Conservation (phyloP, 2,888 invertebrate genomes). For the Plagiodera versicolora region DNA sequence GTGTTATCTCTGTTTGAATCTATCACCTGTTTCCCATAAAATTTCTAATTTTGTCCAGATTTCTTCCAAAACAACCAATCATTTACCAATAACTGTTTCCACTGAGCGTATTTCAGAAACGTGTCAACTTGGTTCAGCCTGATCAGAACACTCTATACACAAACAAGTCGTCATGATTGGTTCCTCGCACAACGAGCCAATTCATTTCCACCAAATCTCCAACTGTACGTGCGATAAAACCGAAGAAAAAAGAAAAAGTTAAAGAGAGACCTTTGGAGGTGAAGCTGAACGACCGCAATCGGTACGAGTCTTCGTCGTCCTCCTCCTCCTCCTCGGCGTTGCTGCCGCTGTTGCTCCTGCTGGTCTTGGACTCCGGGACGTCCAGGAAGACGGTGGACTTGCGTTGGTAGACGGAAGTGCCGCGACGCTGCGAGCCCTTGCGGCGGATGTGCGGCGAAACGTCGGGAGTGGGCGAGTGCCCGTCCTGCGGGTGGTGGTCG, state of each 20-base stretch:
- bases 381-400: conserved; percentile 74
- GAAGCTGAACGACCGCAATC: conserved; percentile 89
- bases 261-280: conserved; percentile 76
- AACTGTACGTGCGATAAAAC: too few species aligned
- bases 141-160: too few species aligned
- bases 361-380: conserved; percentile 59
- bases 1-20: background rate
- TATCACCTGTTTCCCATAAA: background rate
- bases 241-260: too few species aligned
- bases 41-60: background rate
- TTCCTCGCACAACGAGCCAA: too few species aligned
- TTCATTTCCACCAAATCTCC: too few species aligned
- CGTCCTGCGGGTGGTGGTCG: conserved; percentile 55
- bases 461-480: conserved; percentile 54
- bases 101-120: background rate
- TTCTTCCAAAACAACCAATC: background rate
- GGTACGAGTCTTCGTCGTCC: conserved; percentile 84
- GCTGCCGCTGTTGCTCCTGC: conserved; percentile 36
- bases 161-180: too few species aligned
- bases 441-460: conserved; percentile 68
- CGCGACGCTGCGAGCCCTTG: conserved; percentile 60
- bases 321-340: conserved; percentile 58
- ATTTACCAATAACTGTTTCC: background rate
- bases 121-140: too few species aligned
- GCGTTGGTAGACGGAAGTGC: conserved; percentile 58